phyloP scores from a whole-genome alignment of 92 coral and sea anemone species.

The Ricordea florida region DNA sequence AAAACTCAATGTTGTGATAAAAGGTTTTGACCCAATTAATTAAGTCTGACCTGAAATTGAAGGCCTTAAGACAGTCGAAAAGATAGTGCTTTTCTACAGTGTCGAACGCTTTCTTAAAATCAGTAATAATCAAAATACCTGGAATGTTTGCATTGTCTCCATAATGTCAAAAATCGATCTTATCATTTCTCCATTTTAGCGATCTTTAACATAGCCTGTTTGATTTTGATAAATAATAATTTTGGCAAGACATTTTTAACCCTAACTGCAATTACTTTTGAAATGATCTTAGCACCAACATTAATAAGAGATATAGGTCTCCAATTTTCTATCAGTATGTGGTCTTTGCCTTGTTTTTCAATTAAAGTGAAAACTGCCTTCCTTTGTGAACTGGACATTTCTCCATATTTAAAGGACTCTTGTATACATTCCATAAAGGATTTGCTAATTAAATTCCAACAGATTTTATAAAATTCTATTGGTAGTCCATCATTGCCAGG shows the following conservation, averaged over 20 bases:
- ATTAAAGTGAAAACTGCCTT: slow-evolving; percentile 11
- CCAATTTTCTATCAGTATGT: slow-evolving; percentile 22
- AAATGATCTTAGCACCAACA: slow-evolving; percentile 24
- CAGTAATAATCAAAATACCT: background rate
- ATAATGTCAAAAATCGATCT: slow-evolving; percentile 19
- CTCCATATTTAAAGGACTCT: background rate
- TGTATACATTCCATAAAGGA: background rate
- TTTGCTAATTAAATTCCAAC: background rate
- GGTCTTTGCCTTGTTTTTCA: slow-evolving; percentile 19
- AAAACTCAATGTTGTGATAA: no score
- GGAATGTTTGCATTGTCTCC: background rate
- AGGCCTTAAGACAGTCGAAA: no score
- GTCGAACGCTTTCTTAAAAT: no score
- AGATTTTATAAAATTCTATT: background rate
- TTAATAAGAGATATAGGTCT: slow-evolving; percentile 25
- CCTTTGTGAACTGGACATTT: background rate
- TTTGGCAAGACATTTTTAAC: slow-evolving; percentile 13
- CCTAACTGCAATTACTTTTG: slow-evolving; percentile 26
- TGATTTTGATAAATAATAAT: slow-evolving; percentile 25
- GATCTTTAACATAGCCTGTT: slow-evolving; percentile 19
- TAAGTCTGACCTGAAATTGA: no score
- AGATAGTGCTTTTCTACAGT: no score
- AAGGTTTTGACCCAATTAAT: no score
- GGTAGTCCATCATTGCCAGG: background rate
- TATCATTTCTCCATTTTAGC: slow-evolving; percentile 1